Evolutionary conservation across 2,888 invertebrate species (phyloP).

Genomic region (Aricia artaxerxes): DNA sequence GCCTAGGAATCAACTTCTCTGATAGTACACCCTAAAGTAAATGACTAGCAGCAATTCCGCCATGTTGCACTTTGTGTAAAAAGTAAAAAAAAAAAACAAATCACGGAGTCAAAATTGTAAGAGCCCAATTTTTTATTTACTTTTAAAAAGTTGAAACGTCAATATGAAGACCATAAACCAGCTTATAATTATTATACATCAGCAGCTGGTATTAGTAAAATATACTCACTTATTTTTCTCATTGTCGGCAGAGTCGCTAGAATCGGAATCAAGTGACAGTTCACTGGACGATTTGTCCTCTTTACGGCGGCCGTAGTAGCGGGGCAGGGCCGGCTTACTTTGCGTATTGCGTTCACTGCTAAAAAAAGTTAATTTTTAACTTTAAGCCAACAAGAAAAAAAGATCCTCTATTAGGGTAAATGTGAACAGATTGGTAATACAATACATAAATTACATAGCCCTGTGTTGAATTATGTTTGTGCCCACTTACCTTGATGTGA

Average conservation of each 20-base stretch:
- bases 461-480: not conserved
- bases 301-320: constrained; percentile 73
- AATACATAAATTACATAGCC: too few relatives aligned
- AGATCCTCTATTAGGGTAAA: too few relatives aligned
- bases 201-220: too few relatives aligned
- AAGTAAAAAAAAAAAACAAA: not conserved
- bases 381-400: too few relatives aligned
- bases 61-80: not conserved
- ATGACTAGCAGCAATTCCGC: not conserved
- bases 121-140: not conserved
- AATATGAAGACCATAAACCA: too few relatives aligned
- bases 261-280: constrained; percentile 66
- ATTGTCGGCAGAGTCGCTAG: constrained; percentile 56
- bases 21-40: not conserved
- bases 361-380: constrained; percentile 33
- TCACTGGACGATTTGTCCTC: constrained; percentile 75
- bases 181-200: too few relatives aligned
- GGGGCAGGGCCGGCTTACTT: constrained; percentile 52
- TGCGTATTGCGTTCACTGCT: constrained; percentile 44
- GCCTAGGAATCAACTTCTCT: too few relatives aligned
- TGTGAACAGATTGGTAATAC: too few relatives aligned
- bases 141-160: too few relatives aligned
- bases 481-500: not conserved
- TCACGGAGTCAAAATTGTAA: not conserved
- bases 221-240: constrained; percentile 60